Evolutionary conservation across 2,797 vertebrate genomes (phyloP).

Genomic region (Yasuhikotakia modesta): DNA sequence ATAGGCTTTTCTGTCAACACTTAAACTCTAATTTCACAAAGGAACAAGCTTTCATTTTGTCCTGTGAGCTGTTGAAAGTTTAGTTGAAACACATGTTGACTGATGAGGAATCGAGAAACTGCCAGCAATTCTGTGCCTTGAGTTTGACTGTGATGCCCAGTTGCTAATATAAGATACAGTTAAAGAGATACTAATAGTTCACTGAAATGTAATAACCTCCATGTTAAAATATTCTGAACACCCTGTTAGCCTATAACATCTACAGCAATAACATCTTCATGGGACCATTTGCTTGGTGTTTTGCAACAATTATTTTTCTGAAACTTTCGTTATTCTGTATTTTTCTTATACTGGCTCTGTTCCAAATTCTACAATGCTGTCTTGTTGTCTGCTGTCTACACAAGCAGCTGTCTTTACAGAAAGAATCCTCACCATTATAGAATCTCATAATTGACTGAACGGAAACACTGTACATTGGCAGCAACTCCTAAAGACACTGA

Average conservation of each 20-base stretch:
- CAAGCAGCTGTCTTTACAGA: not conserved
- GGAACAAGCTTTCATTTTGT: not conserved
- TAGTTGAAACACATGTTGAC: not conserved
- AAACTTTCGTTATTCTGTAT: not conserved
- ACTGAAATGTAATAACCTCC: not conserved
- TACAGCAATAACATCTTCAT: not conserved
- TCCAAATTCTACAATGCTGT: not conserved
- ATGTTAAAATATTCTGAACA: not conserved
- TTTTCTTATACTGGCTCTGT: not conserved
- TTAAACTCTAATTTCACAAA: not conserved
- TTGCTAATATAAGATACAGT: not conserved
- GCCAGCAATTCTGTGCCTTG: not conserved
- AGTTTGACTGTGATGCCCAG: not conserved
- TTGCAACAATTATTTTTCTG: not conserved
- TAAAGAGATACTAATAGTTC: not conserved
- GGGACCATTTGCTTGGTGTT: not conserved
- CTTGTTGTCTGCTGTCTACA: not conserved
- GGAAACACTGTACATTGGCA: not conserved
- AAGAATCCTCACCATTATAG: not conserved
- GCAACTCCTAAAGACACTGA: not conserved
- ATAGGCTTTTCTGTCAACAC: not conserved
- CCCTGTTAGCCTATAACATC: not conserved
- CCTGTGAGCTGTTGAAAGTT: constrained; percentile 10
- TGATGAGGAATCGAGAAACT: not conserved
- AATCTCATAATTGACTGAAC: not conserved